These are phyloP conservation scores for Probaryconus sp. DNA, from an alignment of 1,140 invertebrate genomes.

Conservation along the genomic window DNA sequence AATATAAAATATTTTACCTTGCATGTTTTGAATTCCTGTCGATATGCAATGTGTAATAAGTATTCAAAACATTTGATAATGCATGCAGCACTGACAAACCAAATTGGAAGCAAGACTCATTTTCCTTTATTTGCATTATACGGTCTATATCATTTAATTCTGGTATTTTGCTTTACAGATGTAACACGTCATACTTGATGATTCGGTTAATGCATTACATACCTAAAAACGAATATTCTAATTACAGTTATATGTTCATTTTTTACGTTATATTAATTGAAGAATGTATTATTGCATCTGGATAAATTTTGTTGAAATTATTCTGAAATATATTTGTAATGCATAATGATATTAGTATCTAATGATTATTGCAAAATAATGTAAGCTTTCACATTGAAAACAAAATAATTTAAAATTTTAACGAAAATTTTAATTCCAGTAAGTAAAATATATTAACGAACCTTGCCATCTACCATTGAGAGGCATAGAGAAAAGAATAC, in stretches of 20 bases:
- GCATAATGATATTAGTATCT: no score
- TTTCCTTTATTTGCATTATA: constrained; percentile 23
- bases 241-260: no score
- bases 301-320: no score
- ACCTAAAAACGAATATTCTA: no score
- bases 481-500: constrained; percentile 55
- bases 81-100: constrained; percentile 69
- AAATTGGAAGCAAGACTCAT: constrained; percentile 55
- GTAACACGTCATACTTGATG: constrained; percentile 65
- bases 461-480: constrained; percentile 75
- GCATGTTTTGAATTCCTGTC: constrained; percentile 55
- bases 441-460: constrained; percentile 25
- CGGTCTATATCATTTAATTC: constrained; percentile 64
- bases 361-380: no score
- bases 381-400: no score
- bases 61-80: constrained; percentile 65
- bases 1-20: not conserved
- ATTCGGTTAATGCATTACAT: constrained; percentile 69
- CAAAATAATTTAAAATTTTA: no score
- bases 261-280: no score
- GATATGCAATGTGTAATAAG: constrained; percentile 63
- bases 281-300: no score
- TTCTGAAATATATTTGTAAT: no score
- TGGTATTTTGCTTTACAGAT: constrained; percentile 67
- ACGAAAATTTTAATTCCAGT: not conserved